A percentile compares a stretch with the other conserved stretches of the same genome.
phyloP scores from a whole-genome alignment of 2,797 vertebrate genomes.

The Mionectes olivaceus region DNA sequence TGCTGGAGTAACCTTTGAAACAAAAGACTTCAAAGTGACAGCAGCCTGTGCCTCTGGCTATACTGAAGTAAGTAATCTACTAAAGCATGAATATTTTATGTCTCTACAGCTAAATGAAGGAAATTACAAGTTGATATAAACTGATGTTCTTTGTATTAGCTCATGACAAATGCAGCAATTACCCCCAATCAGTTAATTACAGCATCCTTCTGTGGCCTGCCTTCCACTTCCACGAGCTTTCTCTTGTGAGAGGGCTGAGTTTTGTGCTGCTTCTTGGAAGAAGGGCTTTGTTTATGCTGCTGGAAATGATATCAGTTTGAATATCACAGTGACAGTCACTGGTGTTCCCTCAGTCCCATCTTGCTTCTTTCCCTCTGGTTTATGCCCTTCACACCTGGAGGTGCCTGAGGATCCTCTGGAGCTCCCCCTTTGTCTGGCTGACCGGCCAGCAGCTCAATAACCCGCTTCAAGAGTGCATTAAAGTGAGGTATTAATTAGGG shows the following conservation, averaged over 20 bases:
- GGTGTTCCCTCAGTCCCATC: background rate
- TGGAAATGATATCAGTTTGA: background rate
- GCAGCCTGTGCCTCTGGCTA: constrained; percentile 36
- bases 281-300: background rate
- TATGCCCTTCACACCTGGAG: background rate
- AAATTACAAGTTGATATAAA: constrained; percentile 38
- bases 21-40: constrained; percentile 54
- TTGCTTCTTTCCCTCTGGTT: background rate
- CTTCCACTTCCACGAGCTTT: background rate
- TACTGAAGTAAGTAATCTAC: constrained; percentile 50
- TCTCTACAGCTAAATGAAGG: constrained; percentile 9
- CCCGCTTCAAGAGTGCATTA: accelerated
- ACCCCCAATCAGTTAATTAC: constrained; percentile 57
- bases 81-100: constrained; percentile 44
- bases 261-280: background rate
- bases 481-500: background rate
- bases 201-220: background rate
- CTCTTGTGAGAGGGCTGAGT: background rate
- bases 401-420: background rate
- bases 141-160: constrained; percentile 15
- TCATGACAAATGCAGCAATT: constrained; percentile 38
- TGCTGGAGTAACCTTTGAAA: constrained; percentile 38
- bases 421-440: background rate
- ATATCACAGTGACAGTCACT: accelerated
- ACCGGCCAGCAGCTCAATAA: background rate